Conservation (phyloP, 2,888 invertebrate genomes). For the Hydrotaea diabolus region DNA sequence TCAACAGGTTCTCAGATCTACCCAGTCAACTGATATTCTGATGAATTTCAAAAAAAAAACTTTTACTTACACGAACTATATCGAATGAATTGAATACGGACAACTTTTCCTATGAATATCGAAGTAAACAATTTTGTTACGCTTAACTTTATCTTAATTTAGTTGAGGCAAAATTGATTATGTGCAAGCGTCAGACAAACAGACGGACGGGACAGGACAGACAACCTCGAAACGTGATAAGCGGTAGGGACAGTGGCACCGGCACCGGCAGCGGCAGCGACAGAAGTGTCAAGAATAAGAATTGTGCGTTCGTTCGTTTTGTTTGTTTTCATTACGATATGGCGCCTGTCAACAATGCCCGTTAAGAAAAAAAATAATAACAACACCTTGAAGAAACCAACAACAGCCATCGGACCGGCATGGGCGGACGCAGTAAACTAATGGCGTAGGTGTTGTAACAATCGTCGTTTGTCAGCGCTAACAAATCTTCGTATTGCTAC, state of each 20-base stretch:
- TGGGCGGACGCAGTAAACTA: background rate
- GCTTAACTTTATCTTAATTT: constrained; percentile 10
- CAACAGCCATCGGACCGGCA: background rate
- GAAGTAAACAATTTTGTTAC: constrained; percentile 7
- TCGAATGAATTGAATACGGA: background rate
- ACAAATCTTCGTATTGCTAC: background rate
- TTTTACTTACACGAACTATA: background rate
- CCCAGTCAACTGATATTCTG: background rate
- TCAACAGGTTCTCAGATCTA: too few species aligned
- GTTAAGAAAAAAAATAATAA: background rate
- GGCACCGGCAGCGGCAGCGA: too few species aligned
- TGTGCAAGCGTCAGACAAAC: background rate
- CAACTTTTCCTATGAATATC: constrained; percentile 23
- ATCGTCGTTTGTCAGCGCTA: background rate
- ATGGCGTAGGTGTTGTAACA: background rate
- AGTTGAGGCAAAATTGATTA: constrained; percentile 20
- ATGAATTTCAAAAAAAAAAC: background rate
- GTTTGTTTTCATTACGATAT: background rate
- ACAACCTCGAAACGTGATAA: background rate
- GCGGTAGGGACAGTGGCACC: background rate
- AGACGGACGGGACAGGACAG: background rate
- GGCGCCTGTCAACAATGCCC: constrained; percentile 3
- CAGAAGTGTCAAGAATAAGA: constrained; percentile 9
- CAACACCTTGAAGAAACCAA: background rate
- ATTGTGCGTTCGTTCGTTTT: background rate